Conservation (phyloP, 1,140 invertebrate species). For the Sitobion miscanthi region DNA sequence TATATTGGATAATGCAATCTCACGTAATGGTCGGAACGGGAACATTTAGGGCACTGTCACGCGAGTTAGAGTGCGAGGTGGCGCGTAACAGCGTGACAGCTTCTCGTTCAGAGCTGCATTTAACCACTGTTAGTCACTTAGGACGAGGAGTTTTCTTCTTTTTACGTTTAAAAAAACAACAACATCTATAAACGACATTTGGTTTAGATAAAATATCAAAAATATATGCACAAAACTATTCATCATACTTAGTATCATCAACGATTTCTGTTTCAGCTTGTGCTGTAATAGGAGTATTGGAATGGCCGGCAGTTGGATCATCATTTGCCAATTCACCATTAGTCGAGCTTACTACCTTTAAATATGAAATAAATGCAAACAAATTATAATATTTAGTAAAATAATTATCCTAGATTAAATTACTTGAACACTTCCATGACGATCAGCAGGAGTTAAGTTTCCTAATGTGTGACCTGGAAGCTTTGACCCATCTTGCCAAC, state of each 20-base stretch:
- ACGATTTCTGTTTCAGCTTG: constrained; percentile 91
- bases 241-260: constrained; percentile 83
- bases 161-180: constrained; percentile 95
- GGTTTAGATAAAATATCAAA: constrained; percentile 33
- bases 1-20: constrained; percentile 46
- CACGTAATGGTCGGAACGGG: constrained; percentile 54
- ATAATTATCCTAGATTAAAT: constrained; percentile 26
- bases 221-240: constrained; percentile 25
- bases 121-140: constrained; percentile 75
- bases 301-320: constrained; percentile 94
- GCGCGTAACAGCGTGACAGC: constrained; percentile 72
- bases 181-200: constrained; percentile 80
- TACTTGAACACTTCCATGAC: constrained; percentile 93
- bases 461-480: constrained; percentile 68
- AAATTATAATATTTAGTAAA: neutral
- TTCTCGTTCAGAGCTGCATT: constrained; percentile 69
- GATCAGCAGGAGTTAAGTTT: constrained; percentile 87
- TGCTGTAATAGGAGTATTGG: constrained; percentile 93
- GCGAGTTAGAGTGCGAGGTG: constrained; percentile 72
- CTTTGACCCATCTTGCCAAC: constrained; percentile 70
- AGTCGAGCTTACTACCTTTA: constrained; percentile 94
- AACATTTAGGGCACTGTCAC: constrained; percentile 69
- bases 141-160: constrained; percentile 89
- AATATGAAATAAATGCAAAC: constrained; percentile 59
- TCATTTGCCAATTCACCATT: constrained; percentile 94